Base-by-base conservation (phyloP, 2,888 invertebrate genomes). In the Clusia tigrina region DNA sequence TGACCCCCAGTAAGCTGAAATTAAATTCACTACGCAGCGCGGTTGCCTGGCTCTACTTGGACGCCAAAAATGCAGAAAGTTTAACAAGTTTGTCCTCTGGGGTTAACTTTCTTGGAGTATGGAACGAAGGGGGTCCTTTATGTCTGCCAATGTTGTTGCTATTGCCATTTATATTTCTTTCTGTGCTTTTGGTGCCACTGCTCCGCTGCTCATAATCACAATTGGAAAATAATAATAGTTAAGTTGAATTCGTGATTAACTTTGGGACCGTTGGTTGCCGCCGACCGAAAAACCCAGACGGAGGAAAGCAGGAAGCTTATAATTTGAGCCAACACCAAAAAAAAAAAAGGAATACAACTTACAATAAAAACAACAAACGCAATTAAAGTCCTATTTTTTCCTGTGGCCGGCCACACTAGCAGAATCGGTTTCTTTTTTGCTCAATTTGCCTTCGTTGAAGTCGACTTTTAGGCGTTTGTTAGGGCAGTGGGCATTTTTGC, bases 151-250 rank as follows among this genome's bases (percentile, higher is more conserved):
- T 51, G 5, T 51, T 42, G 42, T 42, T 10, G 42, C n/a, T 42
- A 3, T 17, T 42, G 15, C 32, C 6, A 32, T 42, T 42, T 42
- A 15, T 42, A 15, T 12, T 42, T 42, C 9, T 42, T 42, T 42
- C 42, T 42, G 9, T 42, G 9, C 3, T 48, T 18, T 18, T 48
- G 48, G 18, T 48, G 48, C 15, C 22, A 20, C 17, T 20, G 18
- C 22, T 48, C 37, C 64, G 53, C 12, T 48, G 63, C 62, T 20
- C 54, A 68, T 68, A 68, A 68, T 68, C 65, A 57, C 68, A 68
- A 68, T 68, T 68, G 52, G 68, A 67, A 68, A 67, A 67, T 67
- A 67, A 67, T 67, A 67, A 67, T 66, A 67, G 63, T 63, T 67
- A 56, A 42, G 54, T 54, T 42, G 42, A 54, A 42, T 54, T 60